These are phyloP conservation scores for Gastrophysa polygoni DNA, from an alignment of 2,888 invertebrate species.

Conservation along the genomic window DNA sequence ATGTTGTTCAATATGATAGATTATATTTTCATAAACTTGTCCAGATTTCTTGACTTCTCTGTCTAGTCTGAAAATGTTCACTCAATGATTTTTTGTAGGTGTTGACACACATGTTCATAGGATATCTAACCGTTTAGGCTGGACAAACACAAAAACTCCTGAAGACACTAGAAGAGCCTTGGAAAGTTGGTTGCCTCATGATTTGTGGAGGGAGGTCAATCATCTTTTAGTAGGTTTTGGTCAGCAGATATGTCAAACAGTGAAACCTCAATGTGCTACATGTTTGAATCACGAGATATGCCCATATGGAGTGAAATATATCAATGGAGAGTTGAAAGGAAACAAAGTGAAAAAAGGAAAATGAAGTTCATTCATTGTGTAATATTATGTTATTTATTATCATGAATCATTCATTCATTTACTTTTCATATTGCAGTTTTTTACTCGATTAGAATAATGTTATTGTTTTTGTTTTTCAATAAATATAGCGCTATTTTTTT, in stretches of 20 bases:
- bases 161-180: constrained; percentile 85
- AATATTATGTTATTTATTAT: too few species aligned
- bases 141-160: constrained; percentile 84
- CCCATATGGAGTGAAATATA: constrained; percentile 65
- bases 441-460: too few species aligned
- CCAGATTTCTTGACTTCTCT: too few species aligned
- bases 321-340: constrained; percentile 35
- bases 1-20: too few species aligned
- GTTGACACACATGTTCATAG: constrained; percentile 99
- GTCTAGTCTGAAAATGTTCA: not conserved
- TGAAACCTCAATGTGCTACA: constrained; percentile 78
- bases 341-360: constrained; percentile 19
- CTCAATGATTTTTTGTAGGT: constrained; percentile 60
- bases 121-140: constrained; percentile 87
- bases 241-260: constrained; percentile 87
- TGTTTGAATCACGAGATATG: constrained; percentile 87
- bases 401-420: too few species aligned
- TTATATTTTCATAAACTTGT: too few species aligned
- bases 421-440: too few species aligned
- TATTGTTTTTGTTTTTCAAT: too few species aligned
- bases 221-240: constrained; percentile 96
- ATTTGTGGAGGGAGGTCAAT: constrained; percentile 87
- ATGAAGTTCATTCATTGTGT: not conserved
- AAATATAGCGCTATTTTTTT: too few species aligned
- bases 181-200: constrained; percentile 87